Conservation (phyloP, 1,140 invertebrate species). For the Drosophila sucinea region DNA sequence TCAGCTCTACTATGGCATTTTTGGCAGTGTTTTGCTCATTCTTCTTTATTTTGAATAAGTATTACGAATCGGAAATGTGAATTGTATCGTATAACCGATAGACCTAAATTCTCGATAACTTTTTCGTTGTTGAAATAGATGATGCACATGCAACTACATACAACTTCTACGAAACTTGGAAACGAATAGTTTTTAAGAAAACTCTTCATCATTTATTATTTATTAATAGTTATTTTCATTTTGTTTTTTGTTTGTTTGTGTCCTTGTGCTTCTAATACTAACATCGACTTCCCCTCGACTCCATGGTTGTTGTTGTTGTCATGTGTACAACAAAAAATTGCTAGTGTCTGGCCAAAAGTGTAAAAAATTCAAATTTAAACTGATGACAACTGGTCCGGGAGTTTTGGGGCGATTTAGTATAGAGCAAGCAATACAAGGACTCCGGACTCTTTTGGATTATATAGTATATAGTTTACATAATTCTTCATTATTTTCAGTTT, state of each 20-base stretch:
- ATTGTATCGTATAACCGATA: not conserved
- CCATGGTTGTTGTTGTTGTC: constrained; percentile 49
- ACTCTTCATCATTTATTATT: not conserved
- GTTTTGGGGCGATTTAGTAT: constrained; percentile 1
- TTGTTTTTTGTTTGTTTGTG: constrained; percentile 20
- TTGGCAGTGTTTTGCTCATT: too few relatives aligned
- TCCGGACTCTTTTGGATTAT: not conserved
- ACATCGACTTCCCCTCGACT: not conserved
- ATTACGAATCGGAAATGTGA: constrained; percentile 13
- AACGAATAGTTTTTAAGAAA: not conserved
- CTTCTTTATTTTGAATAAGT: constrained; percentile 3
- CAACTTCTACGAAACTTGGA: not conserved
- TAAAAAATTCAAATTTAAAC: constrained; percentile 73
- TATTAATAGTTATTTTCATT: constrained; percentile 41
- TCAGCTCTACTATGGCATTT: too few relatives aligned
- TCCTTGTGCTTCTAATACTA: not conserved
- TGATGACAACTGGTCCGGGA: constrained; percentile 58
- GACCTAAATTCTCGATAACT: constrained; percentile 53
- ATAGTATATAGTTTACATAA: constrained; percentile 38
- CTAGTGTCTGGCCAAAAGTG: constrained; percentile 62
- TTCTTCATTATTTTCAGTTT: constrained; percentile 21
- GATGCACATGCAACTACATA: constrained; percentile 6
- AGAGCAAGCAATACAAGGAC: not conserved
- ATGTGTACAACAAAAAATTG: constrained; percentile 68
- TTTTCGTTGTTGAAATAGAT: constrained; percentile 70